Conservation (phyloP, 1,140 invertebrate genomes). For the Zaprionus nigranus region DNA sequence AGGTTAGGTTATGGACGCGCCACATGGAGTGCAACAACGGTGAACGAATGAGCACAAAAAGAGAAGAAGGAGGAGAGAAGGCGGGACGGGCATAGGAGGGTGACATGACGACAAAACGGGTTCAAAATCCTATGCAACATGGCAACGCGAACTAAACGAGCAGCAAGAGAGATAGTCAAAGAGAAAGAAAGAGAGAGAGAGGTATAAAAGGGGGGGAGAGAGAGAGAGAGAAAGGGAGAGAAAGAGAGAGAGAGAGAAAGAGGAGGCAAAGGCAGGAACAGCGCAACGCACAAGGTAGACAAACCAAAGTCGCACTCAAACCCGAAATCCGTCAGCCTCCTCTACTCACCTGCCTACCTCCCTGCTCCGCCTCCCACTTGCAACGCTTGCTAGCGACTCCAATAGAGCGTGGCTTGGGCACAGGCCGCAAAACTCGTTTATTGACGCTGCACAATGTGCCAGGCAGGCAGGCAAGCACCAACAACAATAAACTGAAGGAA, state of each 20-base stretch:
- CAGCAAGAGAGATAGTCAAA: slow-evolving; percentile 13
- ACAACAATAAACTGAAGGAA: slow-evolving; percentile 42
- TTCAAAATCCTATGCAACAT: slow-evolving; percentile 84
- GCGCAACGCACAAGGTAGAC: slow-evolving; percentile 58
- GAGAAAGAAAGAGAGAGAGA: background rate
- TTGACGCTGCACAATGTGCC: slow-evolving; percentile 29
- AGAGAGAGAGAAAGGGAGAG: background rate
- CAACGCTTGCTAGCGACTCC: slow-evolving; percentile 42
- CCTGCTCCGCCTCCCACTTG: background rate
- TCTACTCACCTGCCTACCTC: background rate
- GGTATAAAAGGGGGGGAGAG: background rate
- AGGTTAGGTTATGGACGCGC: slow-evolving; percentile 82
- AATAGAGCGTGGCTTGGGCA: slow-evolving; percentile 68
- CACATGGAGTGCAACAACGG: slow-evolving; percentile 62
- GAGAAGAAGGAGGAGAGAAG: background rate
- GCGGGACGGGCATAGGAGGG: background rate
- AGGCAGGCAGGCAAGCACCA: slow-evolving; percentile 1
- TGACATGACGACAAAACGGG: slow-evolving; percentile 66
- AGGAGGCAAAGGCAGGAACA: background rate
- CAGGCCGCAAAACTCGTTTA: slow-evolving; percentile 33
- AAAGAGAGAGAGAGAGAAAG: background rate
- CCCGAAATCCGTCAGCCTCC: slow-evolving; percentile 9
- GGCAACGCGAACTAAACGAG: slow-evolving; percentile 68
- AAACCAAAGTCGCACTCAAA: slow-evolving; percentile 64
- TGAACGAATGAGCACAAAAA: slow-evolving; percentile 13